Evolutionary conservation across 2,888 invertebrate genomes (phyloP), one percentile per base, ranked within the genome.

Genomic region (Hirtodrosophila trivittata): DNA sequence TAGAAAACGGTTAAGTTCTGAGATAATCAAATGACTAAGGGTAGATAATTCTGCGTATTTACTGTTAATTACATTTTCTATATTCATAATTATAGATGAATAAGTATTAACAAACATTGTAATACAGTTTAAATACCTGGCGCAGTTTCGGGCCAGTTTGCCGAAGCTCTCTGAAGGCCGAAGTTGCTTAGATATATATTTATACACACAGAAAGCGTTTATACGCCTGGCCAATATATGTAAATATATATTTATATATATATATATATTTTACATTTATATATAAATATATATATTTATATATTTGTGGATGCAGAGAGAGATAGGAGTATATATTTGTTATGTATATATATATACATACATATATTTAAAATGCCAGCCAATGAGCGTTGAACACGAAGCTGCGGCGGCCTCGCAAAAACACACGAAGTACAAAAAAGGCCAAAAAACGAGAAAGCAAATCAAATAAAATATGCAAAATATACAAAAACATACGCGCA

Each of bases 401-500:
- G 77, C 55, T 63, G 50, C 13, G 59, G 67, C 56, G 59, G 67
- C 56, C 60, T 68, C 77, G 66, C 65, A 7, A 35, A 56, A 67
- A 42, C 28, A 9, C 60, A 58, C 71, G 69, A 66, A 75, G 71
- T 70, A 42, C 72, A 75, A 60, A 73, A 65, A 75, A 70, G 59
- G 54, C 75, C 50, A 71, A 68, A 82, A 85, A 77, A 80, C 71
- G 86, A 75, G 69, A 54, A 77, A 60, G 75, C 67, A 72, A 82
- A 75, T 75, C 66, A 63, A 83, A 86, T 81, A 83, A 78, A 86
- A 81, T 86, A 83, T 86, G 86, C 84, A 75, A 75, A 86, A 78
- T 86, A 81, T 81, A 83, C 76, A 78, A 83, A 80, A 75, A 75
- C 75, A 73, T 41, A 66, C 62, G 21, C 60, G 54, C 37, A 59